Conservation (phyloP, 2,113 vertebrate genomes). For the Rafetus swinhoei region DNA sequence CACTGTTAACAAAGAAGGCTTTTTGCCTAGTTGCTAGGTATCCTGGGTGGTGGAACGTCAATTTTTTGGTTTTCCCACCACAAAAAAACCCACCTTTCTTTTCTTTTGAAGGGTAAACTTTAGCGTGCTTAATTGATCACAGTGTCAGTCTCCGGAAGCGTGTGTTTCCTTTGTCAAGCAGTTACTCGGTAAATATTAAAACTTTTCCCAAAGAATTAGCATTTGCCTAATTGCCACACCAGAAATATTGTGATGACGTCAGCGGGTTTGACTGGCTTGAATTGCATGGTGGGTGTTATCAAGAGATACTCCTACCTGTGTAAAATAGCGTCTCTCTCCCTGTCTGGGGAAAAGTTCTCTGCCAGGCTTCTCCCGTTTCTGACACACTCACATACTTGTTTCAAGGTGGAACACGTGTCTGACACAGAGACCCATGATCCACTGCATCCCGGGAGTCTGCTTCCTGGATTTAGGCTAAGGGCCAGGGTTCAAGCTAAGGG, state of each 20-base stretch:
- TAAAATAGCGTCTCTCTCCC: neutral
- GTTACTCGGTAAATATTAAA: neutral
- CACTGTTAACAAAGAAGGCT: neutral
- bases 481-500: slow-evolving; percentile 82
- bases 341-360: fast-evolving
- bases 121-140: fast-evolving
- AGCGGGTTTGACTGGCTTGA: neutral
- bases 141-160: neutral
- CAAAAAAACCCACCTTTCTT: neutral
- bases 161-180: neutral
- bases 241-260: neutral
- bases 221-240: neutral
- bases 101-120: neutral
- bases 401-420: slow-evolving; percentile 22
- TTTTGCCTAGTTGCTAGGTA: slow-evolving; percentile 41
- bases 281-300: neutral
- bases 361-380: neutral
- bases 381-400: neutral
- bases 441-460: slow-evolving; percentile 63
- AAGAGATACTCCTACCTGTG: neutral
- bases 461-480: slow-evolving; percentile 78
- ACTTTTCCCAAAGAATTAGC: neutral
- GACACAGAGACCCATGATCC: slow-evolving; percentile 43
- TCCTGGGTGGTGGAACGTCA: neutral
- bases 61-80: neutral